Conservation (phyloP, 2,113 vertebrate genomes). For the Hoplias malabaricus region DNA sequence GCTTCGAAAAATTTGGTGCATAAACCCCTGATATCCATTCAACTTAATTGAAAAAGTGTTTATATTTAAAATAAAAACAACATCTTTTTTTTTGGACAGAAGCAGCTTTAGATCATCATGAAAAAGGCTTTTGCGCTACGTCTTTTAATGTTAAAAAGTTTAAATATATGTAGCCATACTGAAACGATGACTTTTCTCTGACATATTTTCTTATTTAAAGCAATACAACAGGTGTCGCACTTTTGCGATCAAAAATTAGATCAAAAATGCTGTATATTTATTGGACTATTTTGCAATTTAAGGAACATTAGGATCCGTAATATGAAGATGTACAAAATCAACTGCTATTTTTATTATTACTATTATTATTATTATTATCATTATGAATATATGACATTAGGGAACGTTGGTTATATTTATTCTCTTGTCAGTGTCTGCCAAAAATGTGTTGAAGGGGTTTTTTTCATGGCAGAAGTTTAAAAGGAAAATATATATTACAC, state of each 20-base stretch:
- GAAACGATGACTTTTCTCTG: conserved; percentile 64
- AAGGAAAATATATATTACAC: conserved; percentile 37
- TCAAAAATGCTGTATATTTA: conserved; percentile 91
- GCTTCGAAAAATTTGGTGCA: neutral
- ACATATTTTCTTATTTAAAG: conserved; percentile 83
- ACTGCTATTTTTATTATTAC: conserved; percentile 88
- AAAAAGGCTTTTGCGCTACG: conserved; percentile 71
- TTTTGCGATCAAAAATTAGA: conserved; percentile 86
- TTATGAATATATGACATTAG: conserved; percentile 45
- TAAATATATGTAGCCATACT: conserved; percentile 72
- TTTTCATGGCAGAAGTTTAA: conserved; percentile 81
- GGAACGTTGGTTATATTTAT: conserved; percentile 81
- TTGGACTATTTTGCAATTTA: conserved; percentile 87
- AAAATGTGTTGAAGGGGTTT: conserved; percentile 80
- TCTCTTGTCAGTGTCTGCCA: conserved; percentile 88
- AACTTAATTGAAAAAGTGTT: conserved; percentile 1
- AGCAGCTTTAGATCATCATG: conserved; percentile 71
- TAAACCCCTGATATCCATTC: conserved; percentile 8
- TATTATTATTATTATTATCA: conserved; percentile 88
- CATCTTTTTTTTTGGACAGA: conserved; percentile 28
- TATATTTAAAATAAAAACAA: too few relatives aligned
- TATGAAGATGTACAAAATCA: conserved; percentile 90
- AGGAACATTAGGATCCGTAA: conserved; percentile 80
- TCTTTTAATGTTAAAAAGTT: conserved; percentile 75
- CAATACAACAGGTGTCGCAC: conserved; percentile 86